Conservation (phyloP, 2,113 vertebrate genomes). For the Addax nasomaculatus region DNA sequence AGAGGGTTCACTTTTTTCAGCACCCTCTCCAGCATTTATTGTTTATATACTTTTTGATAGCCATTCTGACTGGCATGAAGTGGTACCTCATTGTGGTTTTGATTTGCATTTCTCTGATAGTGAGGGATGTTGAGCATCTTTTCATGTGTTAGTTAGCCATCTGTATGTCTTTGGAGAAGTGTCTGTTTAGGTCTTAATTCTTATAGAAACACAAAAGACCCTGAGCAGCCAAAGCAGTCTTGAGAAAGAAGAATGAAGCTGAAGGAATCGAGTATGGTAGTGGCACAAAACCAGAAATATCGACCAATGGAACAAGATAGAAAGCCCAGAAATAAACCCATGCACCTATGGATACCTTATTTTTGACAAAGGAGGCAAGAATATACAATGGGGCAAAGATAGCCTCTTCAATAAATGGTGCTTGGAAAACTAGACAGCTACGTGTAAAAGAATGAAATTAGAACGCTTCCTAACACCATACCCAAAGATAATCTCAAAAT, state of each 20-base stretch:
- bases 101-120: not conserved
- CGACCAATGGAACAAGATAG: not conserved
- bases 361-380: not conserved
- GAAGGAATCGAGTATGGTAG: not conserved
- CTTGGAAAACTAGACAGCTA: not conserved
- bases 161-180: not conserved
- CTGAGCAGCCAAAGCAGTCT: not conserved
- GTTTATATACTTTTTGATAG: not conserved
- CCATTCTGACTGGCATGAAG: not conserved
- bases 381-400: not conserved
- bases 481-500: not conserved
- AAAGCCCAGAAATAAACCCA: not conserved
- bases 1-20: not conserved
- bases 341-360: not conserved
- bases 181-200: not conserved
- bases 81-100: not conserved
- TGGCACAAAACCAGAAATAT: not conserved
- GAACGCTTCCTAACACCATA: not conserved
- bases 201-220: not conserved
- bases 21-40: not conserved
- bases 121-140: not conserved
- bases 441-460: not conserved
- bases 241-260: not conserved
- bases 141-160: not conserved
- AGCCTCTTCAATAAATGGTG: not conserved